Evolutionary conservation across 2,797 vertebrate species (phyloP).

Genomic region (Myiotriccus ornatus): DNA sequence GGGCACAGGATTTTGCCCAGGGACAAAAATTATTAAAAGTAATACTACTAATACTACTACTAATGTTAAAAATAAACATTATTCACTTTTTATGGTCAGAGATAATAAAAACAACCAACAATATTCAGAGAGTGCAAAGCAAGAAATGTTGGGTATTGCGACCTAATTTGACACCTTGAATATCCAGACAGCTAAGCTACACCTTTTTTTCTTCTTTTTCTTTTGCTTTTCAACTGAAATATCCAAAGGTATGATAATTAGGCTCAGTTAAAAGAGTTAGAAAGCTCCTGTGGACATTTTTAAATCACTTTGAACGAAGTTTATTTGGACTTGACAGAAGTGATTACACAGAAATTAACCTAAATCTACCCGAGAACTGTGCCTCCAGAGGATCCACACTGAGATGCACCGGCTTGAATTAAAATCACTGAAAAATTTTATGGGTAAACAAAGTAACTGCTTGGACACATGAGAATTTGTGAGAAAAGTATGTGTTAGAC

Average conservation of each 20-base stretch:
- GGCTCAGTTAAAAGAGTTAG: not conserved
- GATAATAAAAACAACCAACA: not conserved
- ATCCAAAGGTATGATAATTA: not conserved
- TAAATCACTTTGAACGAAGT: not conserved
- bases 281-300: not conserved
- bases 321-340: not conserved
- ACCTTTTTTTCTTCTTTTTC: not conserved
- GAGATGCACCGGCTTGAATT: not conserved
- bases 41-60: not conserved
- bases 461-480: not conserved
- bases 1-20: not conserved
- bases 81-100: not conserved
- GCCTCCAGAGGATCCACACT: not conserved
- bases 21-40: not conserved
- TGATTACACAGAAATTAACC: not conserved
- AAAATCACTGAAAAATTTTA: not conserved
- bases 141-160: not conserved
- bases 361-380: not conserved
- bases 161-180: not conserved
- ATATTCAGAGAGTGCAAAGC: not conserved
- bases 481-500: not conserved
- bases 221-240: not conserved
- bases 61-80: not conserved
- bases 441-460: not conserved
- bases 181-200: not conserved